Evolutionary conservation across 2,113 vertebrate species (phyloP), one percentile per base, ranked within the genome.

Genomic region (Hemibagrus wyckioides): DNA sequence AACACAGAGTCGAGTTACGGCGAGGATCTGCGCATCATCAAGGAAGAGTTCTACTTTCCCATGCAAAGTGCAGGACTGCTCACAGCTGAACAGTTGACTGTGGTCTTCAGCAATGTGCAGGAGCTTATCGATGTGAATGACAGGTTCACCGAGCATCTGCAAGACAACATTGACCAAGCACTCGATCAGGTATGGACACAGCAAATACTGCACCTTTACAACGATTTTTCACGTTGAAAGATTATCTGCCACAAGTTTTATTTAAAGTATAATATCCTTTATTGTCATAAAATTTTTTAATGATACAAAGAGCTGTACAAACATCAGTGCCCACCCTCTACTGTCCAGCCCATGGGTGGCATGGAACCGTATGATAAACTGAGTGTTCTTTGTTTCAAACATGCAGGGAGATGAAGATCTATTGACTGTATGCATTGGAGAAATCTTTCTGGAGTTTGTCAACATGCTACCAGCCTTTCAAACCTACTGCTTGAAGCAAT

Each of bases 381-480:
- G 59, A 84, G 30, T 59, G 21, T 56, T 28, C 5, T 30, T 44
- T 54, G 30, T 83, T 79, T 83, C 83, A 19, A n/a, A 67, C 54
- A 90, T 93, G 48, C 92, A 98, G 97, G 96, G 96, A 4, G 97
- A 98, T 0, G 95, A 96, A 19, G 97, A 98, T 90, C 94, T 98
- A 89, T 95, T 96, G 92, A 97, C 95, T 0, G 96, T 97, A 69
- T 96, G 96, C 94, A 97, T 98, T 0, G 97, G 97, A 0, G 97
- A 98, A 92, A 94, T 98, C 92, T 98, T 98, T 85, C 94, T 98
- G 87, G 97, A 97, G 92, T 98, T 97, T 0, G 96, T 97, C 90
- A 97, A 97, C 92, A 98, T 98, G 97, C 94, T 98, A 76, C 97
- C 97, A 0, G 96, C 97, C 48, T 98, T 98, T 92, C 97, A 97